Base-by-base conservation (phyloP, 2,797 vertebrate species). In the Remorina albescens region DNA sequence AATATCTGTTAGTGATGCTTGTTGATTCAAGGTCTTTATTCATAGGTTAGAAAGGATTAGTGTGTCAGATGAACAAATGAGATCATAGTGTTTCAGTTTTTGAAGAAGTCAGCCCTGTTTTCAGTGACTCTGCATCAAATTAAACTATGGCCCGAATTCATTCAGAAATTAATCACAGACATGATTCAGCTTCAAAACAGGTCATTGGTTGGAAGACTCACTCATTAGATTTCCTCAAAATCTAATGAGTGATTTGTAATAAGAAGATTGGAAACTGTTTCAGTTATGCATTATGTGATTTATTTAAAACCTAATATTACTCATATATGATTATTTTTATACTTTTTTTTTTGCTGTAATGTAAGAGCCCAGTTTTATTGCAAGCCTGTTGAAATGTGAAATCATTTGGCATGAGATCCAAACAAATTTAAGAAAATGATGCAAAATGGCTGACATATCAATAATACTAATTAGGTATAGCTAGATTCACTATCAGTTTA, bases 1-100 rank as follows among this genome's bases (percentile, higher is more conserved):
- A n/a, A 44, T 6, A n/a, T 44, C 41, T 26, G 11, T 25, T 15
- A 7, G 11, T 36, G 3, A 47, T 1, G 32, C 15, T n/a, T 36
- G 12, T 19, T 25, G n/a, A 51, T 42, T 58, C 54, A 73, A 65
- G 36, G 46, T 64, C 54, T 58, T 25, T 50, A 6, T 26, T 61
- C 15, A 34, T 8, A 7, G 6, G 19, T 25, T 18, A 13, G 44
- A 44, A n/a, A 44, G n/a, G 18, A 61, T 7, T 19, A 15, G 36
- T 16, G 41, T 18, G 41, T 42, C 41, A 42, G 41, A 47, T 21
- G n/a, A 47, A 47, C 44, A 47, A 47, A 47, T 47, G 8, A 47
- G 19, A 47, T 47, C 44, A 47, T 21, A 5, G n/a, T 47, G 44
- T 47, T 47, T 21, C 11, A 44, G 41, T 44, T 44, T 47, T 47